Percentiles rank a stretch among this genome's conserved stretches.
phyloP scores from a whole-genome alignment of 2,888 invertebrate genomes.

The Mycalesis mineus region DNA sequence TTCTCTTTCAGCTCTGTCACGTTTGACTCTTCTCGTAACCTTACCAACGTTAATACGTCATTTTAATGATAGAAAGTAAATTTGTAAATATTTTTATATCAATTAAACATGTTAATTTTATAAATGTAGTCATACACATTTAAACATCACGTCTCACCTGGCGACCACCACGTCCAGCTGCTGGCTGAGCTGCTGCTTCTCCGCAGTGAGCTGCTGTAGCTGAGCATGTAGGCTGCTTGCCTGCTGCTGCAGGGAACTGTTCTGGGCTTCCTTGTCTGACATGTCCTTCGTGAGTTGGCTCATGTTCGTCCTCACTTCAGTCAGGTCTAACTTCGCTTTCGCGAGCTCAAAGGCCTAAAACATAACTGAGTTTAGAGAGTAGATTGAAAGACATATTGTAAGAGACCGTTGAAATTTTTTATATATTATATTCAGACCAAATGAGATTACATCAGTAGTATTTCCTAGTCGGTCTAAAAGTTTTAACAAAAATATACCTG shows the following conservation, averaged over 20 bases:
- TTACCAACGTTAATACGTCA: constrained; percentile 20
- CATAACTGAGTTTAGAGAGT: neutral
- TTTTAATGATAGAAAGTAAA: too few species aligned
- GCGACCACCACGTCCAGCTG: constrained; percentile 45
- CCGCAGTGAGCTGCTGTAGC: neutral
- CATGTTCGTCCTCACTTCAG: constrained; percentile 61
- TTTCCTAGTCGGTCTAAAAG: too few species aligned
- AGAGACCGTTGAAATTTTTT: too few species aligned
- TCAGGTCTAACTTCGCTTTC: constrained; percentile 69
- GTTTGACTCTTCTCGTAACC: constrained; percentile 62
- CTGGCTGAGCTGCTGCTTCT: constrained; percentile 33
- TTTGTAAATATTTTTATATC: too few species aligned
- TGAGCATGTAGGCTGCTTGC: constrained; percentile 33
- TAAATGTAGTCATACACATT: too few species aligned
- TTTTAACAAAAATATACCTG: too few species aligned
- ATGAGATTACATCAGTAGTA: too few species aligned
- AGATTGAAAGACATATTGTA: neutral
- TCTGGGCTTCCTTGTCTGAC: constrained; percentile 47
- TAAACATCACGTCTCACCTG: constrained; percentile 38
- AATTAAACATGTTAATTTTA: too few species aligned
- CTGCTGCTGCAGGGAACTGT: constrained; percentile 44
- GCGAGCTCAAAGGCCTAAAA: constrained; percentile 71
- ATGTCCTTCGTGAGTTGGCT: constrained; percentile 71
- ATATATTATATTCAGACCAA: too few species aligned
- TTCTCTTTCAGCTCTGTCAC: constrained; percentile 65